Evolutionary conservation across 2,797 vertebrate genomes (phyloP), one percentile per base, ranked within the genome.

Genomic region (Bufotes viridis): DNA sequence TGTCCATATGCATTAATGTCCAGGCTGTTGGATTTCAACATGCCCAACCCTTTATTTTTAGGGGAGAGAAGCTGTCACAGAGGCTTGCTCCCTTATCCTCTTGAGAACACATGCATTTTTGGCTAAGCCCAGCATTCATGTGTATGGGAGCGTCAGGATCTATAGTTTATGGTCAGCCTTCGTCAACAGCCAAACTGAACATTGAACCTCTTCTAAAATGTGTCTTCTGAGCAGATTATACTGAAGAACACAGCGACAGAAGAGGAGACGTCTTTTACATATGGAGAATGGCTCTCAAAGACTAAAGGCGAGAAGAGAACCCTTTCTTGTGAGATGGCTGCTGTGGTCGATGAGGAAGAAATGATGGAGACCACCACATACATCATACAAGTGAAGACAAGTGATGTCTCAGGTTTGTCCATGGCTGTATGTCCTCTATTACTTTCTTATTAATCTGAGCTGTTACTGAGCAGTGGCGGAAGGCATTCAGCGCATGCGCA

Each of bases 311-410:
- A 92, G 26, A 98, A 94, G 20, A 96, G 95, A 85, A 96, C 93
- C 0, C 89, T 98, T 85, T 92, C 95, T 88, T 98, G 97, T 2
- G 98, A 99, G 93, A 96, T 99, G 96, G 95, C 97, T 0, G 98
- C 98, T 0, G 92, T 98, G 69, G 95, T 98, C 49, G 93, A 98
- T 0, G 96, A 94, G 0, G 96, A 99, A 89, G 94, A 96, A 88
- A 97, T 98, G 97, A 97, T 99, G 93, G 97, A 99, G 86, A 94
- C 94, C 90, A 99, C 97, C 0, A 97, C 96, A 0, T 99, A 99
- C 78, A 94, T 92, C 0, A 91, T 99, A 81, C 93, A 97, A 34
- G 96, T 99, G 85, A 99, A 98, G 94, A 99, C 98, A 88, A 98
- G 98, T 15, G 95, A 99, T 8, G n/a, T 94, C 15, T 86, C 96